phyloP scores from a whole-genome alignment of 2,113 vertebrate species.

The Tauraco erythrolophus region DNA sequence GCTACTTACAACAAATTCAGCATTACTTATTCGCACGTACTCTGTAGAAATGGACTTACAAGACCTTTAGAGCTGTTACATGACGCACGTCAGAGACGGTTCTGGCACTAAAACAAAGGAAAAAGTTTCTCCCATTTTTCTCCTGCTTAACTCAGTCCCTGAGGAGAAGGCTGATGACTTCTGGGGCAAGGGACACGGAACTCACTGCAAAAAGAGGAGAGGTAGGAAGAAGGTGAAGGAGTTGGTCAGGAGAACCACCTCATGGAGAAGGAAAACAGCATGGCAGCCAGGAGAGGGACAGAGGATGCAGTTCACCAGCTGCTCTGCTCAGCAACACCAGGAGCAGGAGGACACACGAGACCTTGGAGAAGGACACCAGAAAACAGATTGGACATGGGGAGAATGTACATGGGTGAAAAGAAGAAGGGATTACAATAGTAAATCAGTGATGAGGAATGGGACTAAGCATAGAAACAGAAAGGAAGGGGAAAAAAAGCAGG shows the following conservation, averaged over 20 bases:
- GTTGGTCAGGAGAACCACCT: background rate
- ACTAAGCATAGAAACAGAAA: background rate
- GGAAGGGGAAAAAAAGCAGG: accelerated
- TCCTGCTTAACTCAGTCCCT: background rate
- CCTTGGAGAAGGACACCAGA: background rate
- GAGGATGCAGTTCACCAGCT: background rate
- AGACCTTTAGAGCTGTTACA: background rate
- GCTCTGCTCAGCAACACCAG: background rate
- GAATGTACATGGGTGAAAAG: too few species aligned
- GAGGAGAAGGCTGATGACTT: background rate
- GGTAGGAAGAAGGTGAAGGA: background rate
- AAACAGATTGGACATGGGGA: background rate
- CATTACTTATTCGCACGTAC: background rate
- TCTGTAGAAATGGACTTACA: background rate
- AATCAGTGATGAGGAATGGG: background rate
- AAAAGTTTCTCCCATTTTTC: background rate
- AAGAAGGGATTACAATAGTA: background rate
- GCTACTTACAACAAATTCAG: background rate
- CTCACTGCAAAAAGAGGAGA: background rate
- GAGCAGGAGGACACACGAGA: background rate
- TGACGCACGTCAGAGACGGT: background rate
- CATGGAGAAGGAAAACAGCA: background rate
- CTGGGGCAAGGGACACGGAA: background rate
- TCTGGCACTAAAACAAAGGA: background rate
- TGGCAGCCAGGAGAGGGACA: background rate